phyloP scores from a whole-genome alignment of 2,113 vertebrate genomes.

The cattle (Bos taurus) region ARS-UCD2.0 NC_037340.1:39876501-39877000 shows the following conservation, averaged over 20 bases:
- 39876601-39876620: background rate
- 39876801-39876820: background rate
- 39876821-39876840: background rate
- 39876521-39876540: background rate
- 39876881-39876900: background rate
- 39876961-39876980: background rate
- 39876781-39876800: background rate
- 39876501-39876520: background rate
- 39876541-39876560: background rate
- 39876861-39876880: background rate
- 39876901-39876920: background rate
- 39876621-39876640: background rate
- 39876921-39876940: background rate
- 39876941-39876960: background rate
- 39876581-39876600: background rate
- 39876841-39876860: background rate
- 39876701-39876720: background rate
- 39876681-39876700: conserved; percentile 10
- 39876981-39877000: background rate
- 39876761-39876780: background rate
- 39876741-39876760: background rate
- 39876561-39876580: conserved; percentile 43
- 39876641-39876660: conserved; percentile 18
- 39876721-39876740: background rate
- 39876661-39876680: conserved; percentile 7